A percentile compares a stretch with the other conserved stretches of the same genome.
Evolutionary conservation across 2,888 invertebrate genomes (phyloP).

Genomic region (Folsomia manolachei): DNA sequence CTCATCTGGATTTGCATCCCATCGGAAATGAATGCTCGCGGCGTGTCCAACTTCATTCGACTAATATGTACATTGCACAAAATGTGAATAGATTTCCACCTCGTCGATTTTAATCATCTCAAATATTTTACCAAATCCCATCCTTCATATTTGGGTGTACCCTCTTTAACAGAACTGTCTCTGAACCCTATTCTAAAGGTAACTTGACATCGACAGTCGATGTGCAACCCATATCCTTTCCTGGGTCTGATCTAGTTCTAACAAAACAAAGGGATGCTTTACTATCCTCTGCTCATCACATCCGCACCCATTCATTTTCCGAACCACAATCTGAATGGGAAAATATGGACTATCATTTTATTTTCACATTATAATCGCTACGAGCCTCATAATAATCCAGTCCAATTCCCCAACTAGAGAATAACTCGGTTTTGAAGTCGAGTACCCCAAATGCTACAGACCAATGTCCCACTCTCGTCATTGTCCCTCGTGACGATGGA

Average conservation of each 20-base stretch:
- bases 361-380: too few relatives aligned
- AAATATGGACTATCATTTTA: neutral
- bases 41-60: too few relatives aligned
- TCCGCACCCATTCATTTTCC: neutral
- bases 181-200: too few relatives aligned
- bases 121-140: neutral
- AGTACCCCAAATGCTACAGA: neutral
- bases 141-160: too few relatives aligned
- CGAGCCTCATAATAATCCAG: neutral
- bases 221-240: too few relatives aligned
- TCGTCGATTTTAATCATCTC: conserved; percentile 19
- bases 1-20: too few relatives aligned
- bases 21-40: too few relatives aligned
- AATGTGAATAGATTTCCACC: conserved; percentile 20
- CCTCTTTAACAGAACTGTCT: too few relatives aligned
- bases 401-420: too few relatives aligned
- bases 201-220: neutral
- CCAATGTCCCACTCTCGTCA: neutral
- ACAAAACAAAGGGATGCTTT: too few relatives aligned
- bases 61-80: neutral
- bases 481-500: conserved; percentile 7
- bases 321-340: neutral
- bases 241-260: too few relatives aligned
- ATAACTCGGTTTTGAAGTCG: too few relatives aligned
- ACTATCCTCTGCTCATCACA: neutral